A percentile compares a stretch with the other conserved stretches of the same genome.
Conservation (phyloP, 2,888 invertebrate species). For the Craniophora ligustri region DNA sequence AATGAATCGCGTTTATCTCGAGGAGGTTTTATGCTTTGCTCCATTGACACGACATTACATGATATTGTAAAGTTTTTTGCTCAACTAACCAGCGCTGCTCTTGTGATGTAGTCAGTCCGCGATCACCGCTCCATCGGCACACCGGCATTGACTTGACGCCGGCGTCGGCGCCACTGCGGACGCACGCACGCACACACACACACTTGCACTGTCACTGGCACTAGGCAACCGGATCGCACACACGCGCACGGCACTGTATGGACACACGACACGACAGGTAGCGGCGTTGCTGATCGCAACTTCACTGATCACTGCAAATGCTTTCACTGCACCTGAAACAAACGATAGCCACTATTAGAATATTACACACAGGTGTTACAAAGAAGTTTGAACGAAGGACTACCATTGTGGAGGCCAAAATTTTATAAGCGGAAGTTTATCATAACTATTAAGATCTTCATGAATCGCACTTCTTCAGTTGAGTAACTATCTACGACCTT, state of each 20-base stretch:
- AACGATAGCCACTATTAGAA: conserved; percentile 54
- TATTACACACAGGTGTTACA: too few species aligned
- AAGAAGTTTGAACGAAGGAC: too few species aligned
- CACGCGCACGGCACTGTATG: conserved; percentile 55
- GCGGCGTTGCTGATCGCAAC: conserved; percentile 61
- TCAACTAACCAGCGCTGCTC: conserved; percentile 83
- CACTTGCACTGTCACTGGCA: conserved; percentile 58
- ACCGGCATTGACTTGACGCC: conserved; percentile 83
- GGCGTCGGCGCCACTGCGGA: conserved; percentile 79
- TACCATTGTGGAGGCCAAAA: too few species aligned
- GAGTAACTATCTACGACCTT: neutral
- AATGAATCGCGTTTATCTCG: too few species aligned
- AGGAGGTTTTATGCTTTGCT: too few species aligned
- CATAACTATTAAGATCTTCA: neutral
- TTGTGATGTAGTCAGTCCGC: conserved; percentile 81
- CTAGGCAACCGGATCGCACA: conserved; percentile 58
- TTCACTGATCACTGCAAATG: conserved; percentile 60
- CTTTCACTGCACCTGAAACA: conserved; percentile 75
- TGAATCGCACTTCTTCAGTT: neutral
- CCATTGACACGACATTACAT: too few species aligned
- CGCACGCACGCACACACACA: conserved; percentile 64
- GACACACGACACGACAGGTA: conserved; percentile 53
- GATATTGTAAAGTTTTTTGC: neutral
- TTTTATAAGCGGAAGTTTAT: too few species aligned
- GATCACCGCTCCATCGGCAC: conserved; percentile 88